Evolutionary conservation across 2,797 vertebrate species (phyloP).

Genomic region (Pipistrellus kuhlii): DNA sequence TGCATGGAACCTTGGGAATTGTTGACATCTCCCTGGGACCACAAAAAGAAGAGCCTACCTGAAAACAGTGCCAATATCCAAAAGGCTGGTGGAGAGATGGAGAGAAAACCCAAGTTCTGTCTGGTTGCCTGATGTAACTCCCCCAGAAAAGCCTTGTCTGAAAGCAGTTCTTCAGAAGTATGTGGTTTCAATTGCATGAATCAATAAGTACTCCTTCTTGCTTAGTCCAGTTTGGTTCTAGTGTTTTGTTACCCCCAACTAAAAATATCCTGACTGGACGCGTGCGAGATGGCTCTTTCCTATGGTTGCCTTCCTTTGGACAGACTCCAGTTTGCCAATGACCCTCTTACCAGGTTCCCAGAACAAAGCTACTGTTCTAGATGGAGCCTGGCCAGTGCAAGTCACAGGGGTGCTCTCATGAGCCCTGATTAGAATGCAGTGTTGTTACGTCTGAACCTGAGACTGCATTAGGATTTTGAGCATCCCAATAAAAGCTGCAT

Average conservation of each 20-base stretch:
- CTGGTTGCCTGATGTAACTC: not conserved
- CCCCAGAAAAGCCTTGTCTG: not conserved
- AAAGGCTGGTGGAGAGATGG: not conserved
- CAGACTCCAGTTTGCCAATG: not conserved
- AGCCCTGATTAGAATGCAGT: not conserved
- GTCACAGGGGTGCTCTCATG: not conserved
- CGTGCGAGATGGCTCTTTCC: constrained; percentile 7
- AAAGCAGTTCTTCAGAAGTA: not conserved
- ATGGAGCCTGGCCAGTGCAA: not conserved
- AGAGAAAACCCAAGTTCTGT: not conserved
- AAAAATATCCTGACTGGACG: not conserved
- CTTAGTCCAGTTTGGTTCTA: not conserved
- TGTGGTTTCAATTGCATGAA: not conserved
- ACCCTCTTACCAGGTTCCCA: not conserved
- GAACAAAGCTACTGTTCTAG: not conserved
- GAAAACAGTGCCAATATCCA: not conserved
- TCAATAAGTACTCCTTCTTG: not conserved
- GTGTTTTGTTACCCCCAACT: constrained; percentile 24
- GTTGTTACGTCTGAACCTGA: not conserved
- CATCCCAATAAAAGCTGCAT: not conserved
- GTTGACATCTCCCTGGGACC: not conserved
- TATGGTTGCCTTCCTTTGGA: not conserved
- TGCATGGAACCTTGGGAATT: not conserved
- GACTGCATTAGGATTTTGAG: not conserved
- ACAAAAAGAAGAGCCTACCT: not conserved